Percentiles rank a stretch among this genome's conserved stretches.
phyloP scores from a whole-genome alignment of 2,113 vertebrate genomes.

The Pedetes capensis region DNA sequence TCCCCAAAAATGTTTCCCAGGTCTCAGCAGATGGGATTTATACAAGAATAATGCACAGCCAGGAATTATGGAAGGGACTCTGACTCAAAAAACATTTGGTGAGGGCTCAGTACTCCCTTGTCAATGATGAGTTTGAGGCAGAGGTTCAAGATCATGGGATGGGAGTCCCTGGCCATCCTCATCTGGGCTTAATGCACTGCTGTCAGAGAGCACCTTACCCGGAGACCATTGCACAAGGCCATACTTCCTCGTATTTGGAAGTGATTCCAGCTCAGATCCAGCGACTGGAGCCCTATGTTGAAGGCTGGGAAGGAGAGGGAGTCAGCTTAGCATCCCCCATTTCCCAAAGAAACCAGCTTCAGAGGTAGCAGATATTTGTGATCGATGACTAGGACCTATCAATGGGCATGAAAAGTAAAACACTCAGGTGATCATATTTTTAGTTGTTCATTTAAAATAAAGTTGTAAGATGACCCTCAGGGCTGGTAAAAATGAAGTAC shows the following conservation, averaged over 20 bases:
- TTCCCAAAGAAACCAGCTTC: not conserved
- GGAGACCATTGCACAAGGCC: slow-evolving; percentile 90
- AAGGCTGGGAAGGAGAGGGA: slow-evolving; percentile 81
- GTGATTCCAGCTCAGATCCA: slow-evolving; percentile 94
- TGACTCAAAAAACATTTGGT: not conserved
- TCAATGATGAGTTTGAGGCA: not conserved
- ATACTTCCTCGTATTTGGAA: slow-evolving; percentile 87
- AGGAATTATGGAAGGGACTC: not conserved
- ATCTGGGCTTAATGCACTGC: rapidly evolving
- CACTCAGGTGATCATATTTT: not conserved
- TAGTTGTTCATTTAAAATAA: not conserved
- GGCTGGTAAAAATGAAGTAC: not conserved
- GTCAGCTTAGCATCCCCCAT: not conserved
- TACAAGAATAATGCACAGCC: not conserved
- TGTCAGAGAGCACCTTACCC: slow-evolving; percentile 80
- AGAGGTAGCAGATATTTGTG: not conserved
- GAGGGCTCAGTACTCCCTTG: not conserved
- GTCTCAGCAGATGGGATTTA: not conserved
- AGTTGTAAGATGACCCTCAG: not conserved
- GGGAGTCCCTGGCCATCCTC: not conserved
- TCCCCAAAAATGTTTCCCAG: not conserved
- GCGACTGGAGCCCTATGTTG: slow-evolving; percentile 88
- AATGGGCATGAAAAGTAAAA: not conserved
- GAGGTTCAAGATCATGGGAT: rapidly evolving
- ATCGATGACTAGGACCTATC: rapidly evolving